Evolutionary conservation across 2,888 invertebrate genomes (phyloP).

Genomic region (Bellardia bayeri): DNA sequence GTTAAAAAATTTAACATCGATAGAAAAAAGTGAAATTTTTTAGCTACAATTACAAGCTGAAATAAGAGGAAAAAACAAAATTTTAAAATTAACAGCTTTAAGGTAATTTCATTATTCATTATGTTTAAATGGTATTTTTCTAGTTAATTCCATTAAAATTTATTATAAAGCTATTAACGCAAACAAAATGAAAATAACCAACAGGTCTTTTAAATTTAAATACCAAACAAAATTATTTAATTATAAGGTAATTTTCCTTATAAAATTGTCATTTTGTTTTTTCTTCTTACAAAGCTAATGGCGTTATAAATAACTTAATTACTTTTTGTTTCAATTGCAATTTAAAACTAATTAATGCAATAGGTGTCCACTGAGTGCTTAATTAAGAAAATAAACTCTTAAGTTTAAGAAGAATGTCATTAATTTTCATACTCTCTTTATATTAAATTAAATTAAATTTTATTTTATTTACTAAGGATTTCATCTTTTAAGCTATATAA

Average conservation of each 20-base stretch:
- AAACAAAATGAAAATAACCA: neutral
- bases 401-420: no score
- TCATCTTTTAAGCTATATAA: no score
- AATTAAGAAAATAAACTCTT: no score
- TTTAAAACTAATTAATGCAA: no score
- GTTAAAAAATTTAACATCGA: neutral
- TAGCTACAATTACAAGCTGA: neutral
- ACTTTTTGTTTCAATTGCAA: no score
- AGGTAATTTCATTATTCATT: constrained; percentile 49
- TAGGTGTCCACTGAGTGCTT: no score
- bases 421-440: no score
- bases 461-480: no score
- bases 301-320: no score
- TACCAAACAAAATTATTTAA: neutral
- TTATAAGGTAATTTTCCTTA: constrained; percentile 27
- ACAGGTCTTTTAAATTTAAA: constrained; percentile 3
- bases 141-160: constrained; percentile 37
- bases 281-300: neutral
- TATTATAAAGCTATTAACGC: constrained; percentile 43
- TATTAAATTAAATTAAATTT: no score
- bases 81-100: constrained; percentile 14
- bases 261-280: neutral
- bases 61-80: neutral
- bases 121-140: constrained; percentile 37
- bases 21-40: constrained; percentile 46